Percentiles rank a stretch among this genome's conserved stretches.
Evolutionary conservation across 2,888 invertebrate genomes (phyloP).

Genomic region (Galerucella pusilla): DNA sequence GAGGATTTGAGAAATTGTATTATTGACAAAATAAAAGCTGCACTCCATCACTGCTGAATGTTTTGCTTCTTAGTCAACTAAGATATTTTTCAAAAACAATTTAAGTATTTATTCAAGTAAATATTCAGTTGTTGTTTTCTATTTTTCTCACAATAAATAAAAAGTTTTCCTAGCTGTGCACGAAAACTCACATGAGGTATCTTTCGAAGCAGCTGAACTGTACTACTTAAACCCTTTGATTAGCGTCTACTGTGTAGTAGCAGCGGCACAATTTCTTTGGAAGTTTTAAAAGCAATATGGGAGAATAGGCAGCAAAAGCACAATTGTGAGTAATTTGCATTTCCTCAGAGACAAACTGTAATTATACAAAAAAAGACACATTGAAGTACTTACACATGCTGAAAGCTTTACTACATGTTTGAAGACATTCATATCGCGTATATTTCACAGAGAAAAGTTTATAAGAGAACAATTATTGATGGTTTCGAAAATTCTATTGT

Average conservation of each 20-base stretch:
- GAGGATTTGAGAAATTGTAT: too few relatives aligned
- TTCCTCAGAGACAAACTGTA: conserved; percentile 61
- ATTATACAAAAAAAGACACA: conserved; percentile 61
- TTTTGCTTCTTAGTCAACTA: too few relatives aligned
- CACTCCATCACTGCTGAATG: too few relatives aligned
- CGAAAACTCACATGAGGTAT: not conserved
- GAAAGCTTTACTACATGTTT: conserved; percentile 63
- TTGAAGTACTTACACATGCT: conserved; percentile 59
- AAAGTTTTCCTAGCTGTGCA: not conserved
- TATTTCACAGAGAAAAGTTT: not conserved
- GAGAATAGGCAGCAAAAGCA: conserved; percentile 48
- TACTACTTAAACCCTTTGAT: not conserved
- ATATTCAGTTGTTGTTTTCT: too few relatives aligned
- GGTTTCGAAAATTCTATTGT: not conserved
- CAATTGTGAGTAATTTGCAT: conserved; percentile 59
- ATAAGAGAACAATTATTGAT: not conserved
- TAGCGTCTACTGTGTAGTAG: not conserved
- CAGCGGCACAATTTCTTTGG: conserved; percentile 18
- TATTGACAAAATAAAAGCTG: too few relatives aligned
- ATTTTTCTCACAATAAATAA: too few relatives aligned
- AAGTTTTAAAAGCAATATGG: conserved; percentile 39
- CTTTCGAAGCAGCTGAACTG: not conserved
- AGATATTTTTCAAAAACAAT: too few relatives aligned
- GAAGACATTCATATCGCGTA: conserved; percentile 60
- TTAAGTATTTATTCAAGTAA: too few relatives aligned